Evolutionary conservation across 2,797 vertebrate species (phyloP).

Genomic region (Alfaro cultratus): DNA sequence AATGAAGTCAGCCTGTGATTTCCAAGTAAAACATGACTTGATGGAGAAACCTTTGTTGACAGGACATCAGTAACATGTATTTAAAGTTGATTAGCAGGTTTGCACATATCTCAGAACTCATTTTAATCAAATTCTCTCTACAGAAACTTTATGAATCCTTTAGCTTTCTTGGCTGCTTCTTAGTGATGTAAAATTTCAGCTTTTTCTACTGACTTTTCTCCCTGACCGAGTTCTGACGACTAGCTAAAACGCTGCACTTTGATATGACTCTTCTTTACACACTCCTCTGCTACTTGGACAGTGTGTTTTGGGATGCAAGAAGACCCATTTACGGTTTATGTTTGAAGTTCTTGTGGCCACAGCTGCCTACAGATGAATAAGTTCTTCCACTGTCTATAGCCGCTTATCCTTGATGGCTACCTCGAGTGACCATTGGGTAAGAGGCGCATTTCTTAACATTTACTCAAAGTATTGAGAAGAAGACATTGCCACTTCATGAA

Average conservation of each 20-base stretch:
- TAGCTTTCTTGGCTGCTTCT: neutral
- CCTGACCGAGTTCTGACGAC: neutral
- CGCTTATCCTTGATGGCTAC: neutral
- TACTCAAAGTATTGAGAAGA: too few relatives aligned
- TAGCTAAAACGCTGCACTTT: neutral
- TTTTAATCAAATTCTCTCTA: neutral
- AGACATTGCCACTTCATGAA: neutral
- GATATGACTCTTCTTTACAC: neutral
- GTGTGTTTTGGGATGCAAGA: neutral
- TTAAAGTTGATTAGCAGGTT: neutral
- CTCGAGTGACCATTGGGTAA: neutral
- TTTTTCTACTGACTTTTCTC: neutral
- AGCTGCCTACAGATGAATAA: neutral
- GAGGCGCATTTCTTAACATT: neutral
- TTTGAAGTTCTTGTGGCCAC: neutral
- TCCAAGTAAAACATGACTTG: neutral
- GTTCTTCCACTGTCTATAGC: neutral
- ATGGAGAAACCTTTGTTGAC: neutral
- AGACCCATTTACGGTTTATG: too few relatives aligned
- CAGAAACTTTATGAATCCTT: neutral
- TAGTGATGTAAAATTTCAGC: neutral
- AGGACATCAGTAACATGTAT: neutral
- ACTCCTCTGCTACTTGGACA: neutral
- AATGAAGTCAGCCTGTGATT: neutral
- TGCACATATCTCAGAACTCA: neutral